Conservation (phyloP, 2,797 vertebrate species). For the Sebastes diaconus region DNA sequence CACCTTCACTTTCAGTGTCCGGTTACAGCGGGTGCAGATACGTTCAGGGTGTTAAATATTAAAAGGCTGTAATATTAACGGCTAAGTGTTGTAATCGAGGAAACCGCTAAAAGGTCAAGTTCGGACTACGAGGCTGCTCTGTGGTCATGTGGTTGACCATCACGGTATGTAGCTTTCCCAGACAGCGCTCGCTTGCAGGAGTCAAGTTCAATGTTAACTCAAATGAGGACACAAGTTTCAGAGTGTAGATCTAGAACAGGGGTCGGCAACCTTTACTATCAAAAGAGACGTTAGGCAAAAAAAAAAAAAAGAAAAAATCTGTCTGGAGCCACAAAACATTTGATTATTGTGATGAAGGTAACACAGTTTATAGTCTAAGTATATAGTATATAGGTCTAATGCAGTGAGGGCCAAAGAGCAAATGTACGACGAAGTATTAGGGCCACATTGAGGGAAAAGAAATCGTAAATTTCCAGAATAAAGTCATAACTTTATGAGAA, state of each 20-base stretch:
- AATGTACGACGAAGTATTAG: fast-evolving
- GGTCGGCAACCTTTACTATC: no score
- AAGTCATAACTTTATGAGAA: no score
- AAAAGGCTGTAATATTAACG: slow-evolving; percentile 73
- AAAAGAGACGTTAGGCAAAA: no score
- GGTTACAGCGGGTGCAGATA: slow-evolving; percentile 62
- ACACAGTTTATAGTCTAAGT: no score
- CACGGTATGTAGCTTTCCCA: not conserved
- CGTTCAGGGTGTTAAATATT: slow-evolving; percentile 71
- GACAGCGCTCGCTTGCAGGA: not conserved
- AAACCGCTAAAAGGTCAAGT: slow-evolving; percentile 68
- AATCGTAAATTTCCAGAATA: fast-evolving
- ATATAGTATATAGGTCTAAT: no score
- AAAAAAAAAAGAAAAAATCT: no score
- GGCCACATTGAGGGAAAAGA: fast-evolving
- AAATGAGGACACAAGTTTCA: not conserved
- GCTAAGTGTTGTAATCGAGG: slow-evolving; percentile 59
- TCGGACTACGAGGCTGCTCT: slow-evolving; percentile 27
- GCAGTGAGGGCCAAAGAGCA: no score
- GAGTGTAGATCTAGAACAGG: no score
- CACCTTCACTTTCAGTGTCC: slow-evolving; percentile 51
- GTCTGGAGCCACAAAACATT: no score
- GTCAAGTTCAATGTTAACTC: not conserved
- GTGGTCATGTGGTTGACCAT: slow-evolving; percentile 11
- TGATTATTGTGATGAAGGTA: no score